Base-by-base conservation (phyloP, 1,140 invertebrate species). In the Caenorhabditis inopinata region DNA sequence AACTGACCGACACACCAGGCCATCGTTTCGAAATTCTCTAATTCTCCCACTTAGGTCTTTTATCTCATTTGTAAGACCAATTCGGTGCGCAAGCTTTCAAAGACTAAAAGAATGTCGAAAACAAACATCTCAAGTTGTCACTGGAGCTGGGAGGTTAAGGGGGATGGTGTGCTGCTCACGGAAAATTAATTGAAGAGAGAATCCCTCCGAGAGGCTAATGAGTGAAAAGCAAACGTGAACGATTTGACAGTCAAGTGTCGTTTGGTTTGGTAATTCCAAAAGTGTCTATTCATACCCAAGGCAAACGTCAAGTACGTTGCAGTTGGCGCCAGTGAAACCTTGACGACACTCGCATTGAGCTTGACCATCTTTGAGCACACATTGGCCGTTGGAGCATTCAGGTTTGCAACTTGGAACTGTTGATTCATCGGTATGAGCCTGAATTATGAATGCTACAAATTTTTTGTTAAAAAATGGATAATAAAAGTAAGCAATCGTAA, bases 241-340 rank as follows among this genome's bases (percentile, higher is more conserved):
- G 74, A 51, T 18, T 53, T 47, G 73, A 74, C 79, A 32, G 78
- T 51, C 25, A 32, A 68, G 32, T 68, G 32, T 68, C 58, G 32
- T 68, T 68, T 42, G n/a, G n/a, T 18, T 68, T 74, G 25, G 58
- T 35, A 42, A 73, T 45, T 74, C 29, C 46, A 46, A 45, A 35
- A 23, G 23, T 49, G 46, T 7, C 25, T 11, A 75, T 14, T 27
- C 84, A 81, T 81, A 85, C 84, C 74, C 74, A 16, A 80, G 45
- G 62, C 84, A 85, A 21, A 82, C 49, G 48, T 85, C 84, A 18
- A 78, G 29, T 23, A 85, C 62, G 49, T 85, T 85, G 62, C 84
- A 85, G 51, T 85, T 85, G 51, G 78, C 74, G 21, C 84, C 84
- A 58, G 76, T 74, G 49, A 85, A 78, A 9, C 84, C 84, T 45